phyloP scores from a whole-genome alignment of 2,797 vertebrate genomes.

The Coccyzus lansbergi region DNA sequence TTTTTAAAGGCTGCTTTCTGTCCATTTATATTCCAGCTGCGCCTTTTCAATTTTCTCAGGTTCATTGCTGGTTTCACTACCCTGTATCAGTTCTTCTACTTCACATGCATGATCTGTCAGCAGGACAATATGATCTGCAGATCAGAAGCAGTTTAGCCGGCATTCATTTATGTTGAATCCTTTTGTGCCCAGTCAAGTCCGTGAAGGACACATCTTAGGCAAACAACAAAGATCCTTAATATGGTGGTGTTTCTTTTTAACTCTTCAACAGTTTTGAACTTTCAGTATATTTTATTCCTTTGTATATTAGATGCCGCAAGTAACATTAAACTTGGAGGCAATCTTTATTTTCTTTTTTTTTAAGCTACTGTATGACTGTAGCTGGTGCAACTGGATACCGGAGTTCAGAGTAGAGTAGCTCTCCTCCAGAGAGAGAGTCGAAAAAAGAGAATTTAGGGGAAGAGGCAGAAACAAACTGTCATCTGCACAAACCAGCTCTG shows the following conservation, averaged over 20 bases:
- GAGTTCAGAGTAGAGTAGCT: not conserved
- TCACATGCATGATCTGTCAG: conserved; percentile 38
- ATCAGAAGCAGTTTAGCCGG: conserved; percentile 29
- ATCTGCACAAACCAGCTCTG: not conserved
- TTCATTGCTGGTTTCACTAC: conserved; percentile 30
- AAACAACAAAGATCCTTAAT: conserved; percentile 10
- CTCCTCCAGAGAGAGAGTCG: not conserved
- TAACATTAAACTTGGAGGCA: not conserved
- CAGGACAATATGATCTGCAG: conserved; percentile 43
- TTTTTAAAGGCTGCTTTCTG: not conserved
- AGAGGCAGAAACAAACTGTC: not conserved
- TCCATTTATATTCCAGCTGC: conserved; percentile 32
- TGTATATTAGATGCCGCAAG: not conserved
- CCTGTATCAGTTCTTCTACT: conserved; percentile 26
- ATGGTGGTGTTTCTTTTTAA: not conserved
- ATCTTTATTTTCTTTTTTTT: not conserved
- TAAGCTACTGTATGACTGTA: not conserved
- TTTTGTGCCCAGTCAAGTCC: conserved; percentile 44
- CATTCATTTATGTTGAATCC: conserved; percentile 29
- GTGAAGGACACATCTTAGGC: conserved; percentile 30
- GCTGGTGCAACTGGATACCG: not conserved
- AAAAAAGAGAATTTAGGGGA: not conserved
- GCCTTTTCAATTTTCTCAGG: conserved; percentile 29
- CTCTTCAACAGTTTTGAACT: not conserved
- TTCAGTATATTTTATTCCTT: not conserved